Base-by-base conservation (phyloP, 2,797 vertebrate species). In the Pangasius krempfi region DNA sequence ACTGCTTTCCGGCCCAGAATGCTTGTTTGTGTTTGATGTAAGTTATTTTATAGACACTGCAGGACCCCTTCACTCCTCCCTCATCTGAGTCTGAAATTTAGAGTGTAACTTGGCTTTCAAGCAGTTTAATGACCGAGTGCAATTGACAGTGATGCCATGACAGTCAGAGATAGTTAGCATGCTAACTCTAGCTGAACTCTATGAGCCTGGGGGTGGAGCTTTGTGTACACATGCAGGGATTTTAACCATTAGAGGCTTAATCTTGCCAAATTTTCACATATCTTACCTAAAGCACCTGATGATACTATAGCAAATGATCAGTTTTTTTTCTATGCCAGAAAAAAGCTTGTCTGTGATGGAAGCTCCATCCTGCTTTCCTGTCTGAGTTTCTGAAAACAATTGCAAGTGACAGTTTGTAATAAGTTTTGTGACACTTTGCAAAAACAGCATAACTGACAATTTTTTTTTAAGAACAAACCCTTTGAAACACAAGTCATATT, bases 401-500 rank as follows among this genome's bases (percentile, higher is more conserved):
- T 47, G 56, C 10, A 44, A 62, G 80, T 82, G 80, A 82, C 56
- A 18, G 80, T 62, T 82, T 44, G 33, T 16, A 44, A 44, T 82
- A 82, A 37, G 30, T 64, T 62, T 44, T 40, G 5, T 40, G 80
- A 82, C 37, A 25, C 33, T 62, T 64, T 44, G 37, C 13, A 1
- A 47, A 54, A 80, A 80, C 54, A 25, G 79, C 54, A 14, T 9
- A 58, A 60, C 10, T 62, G 56, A 82, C 56, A 44, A 40, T 13
- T 18, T 9, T 54, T 56, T 56, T 14, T 54, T 54, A 54, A 52
- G 18, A 54, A 79, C 27, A 78, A 78, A 50, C 12, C 44, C 22
- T 75, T 50, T 5, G 5, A 76, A 70, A 76, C 80, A 87, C 14
- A 84, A 75, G 50, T 66, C 37, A 47, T 47, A 64, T 83, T 47